These are phyloP conservation scores for Tichodroma muraria DNA, from an alignment of 2,113 vertebrate genomes.

Conservation along the genomic window DNA sequence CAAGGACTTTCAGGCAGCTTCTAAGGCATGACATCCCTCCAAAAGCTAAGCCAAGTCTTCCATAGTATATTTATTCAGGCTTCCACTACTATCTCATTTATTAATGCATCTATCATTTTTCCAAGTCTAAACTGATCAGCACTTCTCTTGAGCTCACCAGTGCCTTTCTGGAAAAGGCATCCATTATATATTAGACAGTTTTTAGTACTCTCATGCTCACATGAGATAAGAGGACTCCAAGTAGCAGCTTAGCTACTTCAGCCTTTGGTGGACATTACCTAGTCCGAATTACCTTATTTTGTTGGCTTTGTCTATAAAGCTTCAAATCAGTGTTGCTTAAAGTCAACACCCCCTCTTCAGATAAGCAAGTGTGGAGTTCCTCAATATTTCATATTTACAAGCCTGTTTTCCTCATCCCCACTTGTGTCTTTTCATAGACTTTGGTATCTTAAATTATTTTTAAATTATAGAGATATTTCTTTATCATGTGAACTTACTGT, in stretches of 20 bases:
- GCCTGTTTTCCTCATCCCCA: neutral
- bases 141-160: neutral
- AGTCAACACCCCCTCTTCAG: neutral
- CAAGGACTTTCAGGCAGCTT: neutral
- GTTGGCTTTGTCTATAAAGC: neutral
- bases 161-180: neutral
- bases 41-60: neutral
- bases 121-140: neutral
- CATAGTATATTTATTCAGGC: neutral
- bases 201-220: neutral
- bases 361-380: neutral
- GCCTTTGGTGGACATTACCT: neutral
- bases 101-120: neutral
- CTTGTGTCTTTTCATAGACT: neutral
- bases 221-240: neutral
- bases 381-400: neutral
- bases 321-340: neutral
- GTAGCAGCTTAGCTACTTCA: neutral
- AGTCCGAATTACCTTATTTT: accelerated
- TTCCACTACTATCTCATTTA: neutral
- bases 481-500: neutral
- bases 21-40: neutral
- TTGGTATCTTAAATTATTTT: neutral
- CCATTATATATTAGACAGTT: neutral
- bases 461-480: neutral